These are phyloP conservation scores for Myrmecobius fasciatus DNA, from an alignment of 2,113 vertebrate species.

Conservation along the genomic window DNA sequence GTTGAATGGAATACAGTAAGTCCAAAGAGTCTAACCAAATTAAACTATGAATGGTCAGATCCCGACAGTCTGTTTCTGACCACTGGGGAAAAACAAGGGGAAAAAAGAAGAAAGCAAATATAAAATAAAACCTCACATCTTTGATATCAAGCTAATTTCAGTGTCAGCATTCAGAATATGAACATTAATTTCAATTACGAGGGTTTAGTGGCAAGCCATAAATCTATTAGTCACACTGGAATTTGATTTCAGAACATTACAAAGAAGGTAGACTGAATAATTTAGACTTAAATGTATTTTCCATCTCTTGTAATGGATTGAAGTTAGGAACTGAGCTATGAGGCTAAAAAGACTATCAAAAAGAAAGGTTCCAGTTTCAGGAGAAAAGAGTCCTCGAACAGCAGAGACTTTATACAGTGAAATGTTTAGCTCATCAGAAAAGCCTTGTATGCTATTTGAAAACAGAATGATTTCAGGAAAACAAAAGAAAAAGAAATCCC, in stretches of 20 bases:
- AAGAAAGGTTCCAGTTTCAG: constrained; percentile 49
- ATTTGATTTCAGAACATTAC: constrained; percentile 74
- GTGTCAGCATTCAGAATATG: constrained; percentile 45
- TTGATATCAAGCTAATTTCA: constrained; percentile 18
- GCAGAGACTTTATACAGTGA: constrained; percentile 18
- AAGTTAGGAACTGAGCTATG: constrained; percentile 64
- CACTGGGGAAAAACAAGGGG: constrained; percentile 26
- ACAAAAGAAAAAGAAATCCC: neutral
- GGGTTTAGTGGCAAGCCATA: constrained; percentile 62
- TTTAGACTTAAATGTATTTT: constrained; percentile 73
- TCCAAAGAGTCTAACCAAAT: neutral
- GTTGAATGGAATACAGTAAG: neutral
- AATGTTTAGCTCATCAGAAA: neutral
- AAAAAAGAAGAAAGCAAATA: neutral
- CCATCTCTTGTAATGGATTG: constrained; percentile 31
- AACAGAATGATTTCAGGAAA: neutral
- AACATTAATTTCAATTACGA: constrained; percentile 45
- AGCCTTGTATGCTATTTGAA: neutral
- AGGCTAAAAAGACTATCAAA: constrained; percentile 64
- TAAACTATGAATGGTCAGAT: neutral
- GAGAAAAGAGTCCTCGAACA: constrained; percentile 60
- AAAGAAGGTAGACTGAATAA: constrained; percentile 68
- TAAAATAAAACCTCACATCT: neutral
- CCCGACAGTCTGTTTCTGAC: neutral
- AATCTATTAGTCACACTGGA: constrained; percentile 69